Percentiles rank a stretch among this genome's conserved stretches.
Conservation (phyloP, 1,140 invertebrate species). For the Phthorimaea operculella region DNA sequence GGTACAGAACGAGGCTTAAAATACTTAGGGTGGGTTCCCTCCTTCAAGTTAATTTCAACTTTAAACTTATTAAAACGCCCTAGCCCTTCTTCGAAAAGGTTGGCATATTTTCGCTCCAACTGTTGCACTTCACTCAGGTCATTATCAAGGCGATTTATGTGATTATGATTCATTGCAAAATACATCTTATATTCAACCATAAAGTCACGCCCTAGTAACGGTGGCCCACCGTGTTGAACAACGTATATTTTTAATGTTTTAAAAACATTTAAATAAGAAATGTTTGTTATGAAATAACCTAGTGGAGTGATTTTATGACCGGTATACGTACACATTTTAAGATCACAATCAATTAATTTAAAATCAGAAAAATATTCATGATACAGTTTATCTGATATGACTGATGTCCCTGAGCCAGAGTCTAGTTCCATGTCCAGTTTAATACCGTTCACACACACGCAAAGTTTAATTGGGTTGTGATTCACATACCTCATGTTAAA, state of each 20-base stretch:
- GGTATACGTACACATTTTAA: conserved; percentile 3
- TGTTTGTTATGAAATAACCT: not conserved
- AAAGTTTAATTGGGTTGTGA: not conserved
- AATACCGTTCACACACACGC: not conserved
- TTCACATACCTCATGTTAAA: conserved; percentile 4
- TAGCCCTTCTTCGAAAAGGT: not conserved
- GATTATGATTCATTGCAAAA: not conserved
- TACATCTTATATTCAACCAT: not conserved
- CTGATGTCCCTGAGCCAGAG: conserved; percentile 1
- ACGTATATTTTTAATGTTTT: not conserved
- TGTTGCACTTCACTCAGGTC: not conserved
- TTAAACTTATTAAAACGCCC: conserved; percentile 2
- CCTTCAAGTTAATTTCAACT: not conserved
- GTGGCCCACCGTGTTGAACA: not conserved
- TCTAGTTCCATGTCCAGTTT: conserved; percentile 2
- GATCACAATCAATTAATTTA: not conserved
- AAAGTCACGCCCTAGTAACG: conserved; percentile 5
- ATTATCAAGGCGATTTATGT: not conserved
- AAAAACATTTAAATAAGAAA: not conserved
- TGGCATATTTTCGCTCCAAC: not conserved
- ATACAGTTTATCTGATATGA: conserved; percentile 5
- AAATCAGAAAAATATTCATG: not conserved
- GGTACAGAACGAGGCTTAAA: conserved; percentile 4
- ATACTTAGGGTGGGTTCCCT: not conserved
- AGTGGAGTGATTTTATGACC: conserved; percentile 1